Evolutionary conservation across 2,888 invertebrate species (phyloP).

Genomic region (Vanessa cardui): DNA sequence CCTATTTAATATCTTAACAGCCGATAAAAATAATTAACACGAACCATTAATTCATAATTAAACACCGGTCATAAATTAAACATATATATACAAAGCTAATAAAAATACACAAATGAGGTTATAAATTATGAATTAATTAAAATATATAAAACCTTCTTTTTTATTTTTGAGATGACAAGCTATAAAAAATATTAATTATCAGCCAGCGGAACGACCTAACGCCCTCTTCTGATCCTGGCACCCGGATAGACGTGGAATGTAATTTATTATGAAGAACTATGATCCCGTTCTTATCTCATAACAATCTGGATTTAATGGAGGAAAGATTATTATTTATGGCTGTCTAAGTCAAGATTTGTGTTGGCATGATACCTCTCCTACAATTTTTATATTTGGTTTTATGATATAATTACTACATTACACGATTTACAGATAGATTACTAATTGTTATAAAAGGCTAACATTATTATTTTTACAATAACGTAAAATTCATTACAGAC

Average conservation of each 20-base stretch:
- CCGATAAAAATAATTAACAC: slow-evolving; percentile 1
- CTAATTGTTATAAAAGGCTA: too few relatives aligned
- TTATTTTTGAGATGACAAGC: background rate
- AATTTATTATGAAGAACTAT: background rate
- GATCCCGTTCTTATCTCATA: background rate
- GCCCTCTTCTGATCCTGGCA: background rate
- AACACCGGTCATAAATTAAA: background rate
- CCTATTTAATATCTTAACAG: background rate
- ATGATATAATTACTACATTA: too few relatives aligned
- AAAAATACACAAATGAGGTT: background rate
- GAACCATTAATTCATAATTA: background rate
- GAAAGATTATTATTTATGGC: too few relatives aligned
- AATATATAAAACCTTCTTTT: slow-evolving; percentile 3
- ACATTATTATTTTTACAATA: too few relatives aligned
- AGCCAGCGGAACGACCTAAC: background rate
- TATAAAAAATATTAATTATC: slow-evolving; percentile 2
- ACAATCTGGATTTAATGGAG: too few relatives aligned
- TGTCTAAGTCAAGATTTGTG: too few relatives aligned
- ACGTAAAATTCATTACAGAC: too few relatives aligned
- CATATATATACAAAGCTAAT: background rate
- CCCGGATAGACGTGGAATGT: background rate
- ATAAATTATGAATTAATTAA: background rate
- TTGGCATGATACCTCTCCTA: too few relatives aligned
- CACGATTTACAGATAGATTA: too few relatives aligned
- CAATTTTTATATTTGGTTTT: too few relatives aligned